A percentile compares a stretch with the other conserved stretches of the same genome.
These are phyloP conservation scores for Lordiphosa mommai DNA, from an alignment of 1,140 invertebrate species.

Conservation along the genomic window DNA sequence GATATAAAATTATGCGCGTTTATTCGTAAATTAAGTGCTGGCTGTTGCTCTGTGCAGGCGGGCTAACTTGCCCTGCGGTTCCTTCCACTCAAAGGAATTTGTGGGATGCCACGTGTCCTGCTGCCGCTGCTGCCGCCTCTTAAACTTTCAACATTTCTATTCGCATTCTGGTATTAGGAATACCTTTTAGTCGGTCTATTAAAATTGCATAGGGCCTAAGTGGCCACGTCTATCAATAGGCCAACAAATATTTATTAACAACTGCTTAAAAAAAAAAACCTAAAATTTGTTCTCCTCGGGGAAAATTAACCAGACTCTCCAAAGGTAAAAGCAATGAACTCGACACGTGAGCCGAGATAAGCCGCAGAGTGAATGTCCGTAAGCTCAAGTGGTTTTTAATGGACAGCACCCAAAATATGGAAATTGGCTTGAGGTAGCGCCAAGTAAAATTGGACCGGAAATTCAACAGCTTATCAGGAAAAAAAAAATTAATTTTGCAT, in stretches of 20 bases:
- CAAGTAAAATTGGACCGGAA: too few species aligned
- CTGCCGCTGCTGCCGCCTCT: background rate
- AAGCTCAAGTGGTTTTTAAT: too few species aligned
- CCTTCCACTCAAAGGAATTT: slow-evolving; percentile 47
- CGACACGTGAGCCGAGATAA: slow-evolving; percentile 1
- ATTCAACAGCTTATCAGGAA: too few species aligned
- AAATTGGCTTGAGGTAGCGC: too few species aligned
- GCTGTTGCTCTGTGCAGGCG: slow-evolving; percentile 62
- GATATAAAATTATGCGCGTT: slow-evolving; percentile 77
- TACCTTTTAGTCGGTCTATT: slow-evolving; percentile 41
- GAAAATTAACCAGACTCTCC: too few species aligned
- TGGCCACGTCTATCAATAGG: slow-evolving; percentile 58
- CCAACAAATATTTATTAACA: slow-evolving; percentile 28
- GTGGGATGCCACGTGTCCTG: background rate
- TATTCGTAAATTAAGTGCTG: slow-evolving; percentile 77
- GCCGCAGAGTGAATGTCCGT: too few species aligned
- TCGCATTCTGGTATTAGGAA: slow-evolving; percentile 26
- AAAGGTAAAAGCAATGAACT: slow-evolving; percentile 20
- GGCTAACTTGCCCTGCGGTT: slow-evolving; percentile 44
- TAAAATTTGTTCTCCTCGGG: too few species aligned
- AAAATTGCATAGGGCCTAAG: slow-evolving; percentile 67
- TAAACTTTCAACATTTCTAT: background rate
- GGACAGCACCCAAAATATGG: too few species aligned
- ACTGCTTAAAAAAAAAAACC: slow-evolving; percentile 7
- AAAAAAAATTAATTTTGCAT: too few species aligned